Evolutionary conservation across 2,888 invertebrate genomes (phyloP).

Genomic region (Pristionchus japonicus): DNA sequence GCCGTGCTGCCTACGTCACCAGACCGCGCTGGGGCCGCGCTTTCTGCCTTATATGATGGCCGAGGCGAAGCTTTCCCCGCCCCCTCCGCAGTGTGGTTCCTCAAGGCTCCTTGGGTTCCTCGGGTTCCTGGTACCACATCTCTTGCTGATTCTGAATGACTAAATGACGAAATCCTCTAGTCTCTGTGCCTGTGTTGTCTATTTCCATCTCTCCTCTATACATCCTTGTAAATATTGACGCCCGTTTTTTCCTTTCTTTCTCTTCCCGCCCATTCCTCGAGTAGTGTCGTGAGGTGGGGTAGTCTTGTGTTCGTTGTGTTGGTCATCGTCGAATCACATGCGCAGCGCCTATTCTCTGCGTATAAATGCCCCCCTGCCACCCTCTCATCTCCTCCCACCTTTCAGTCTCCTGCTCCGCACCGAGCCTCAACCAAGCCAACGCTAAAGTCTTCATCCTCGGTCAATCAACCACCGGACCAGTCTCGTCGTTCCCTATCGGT

Average conservation of each 20-base stretch:
- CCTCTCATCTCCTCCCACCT: not conserved
- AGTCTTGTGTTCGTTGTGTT: conserved; percentile 26
- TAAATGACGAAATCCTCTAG: not conserved
- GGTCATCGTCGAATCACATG: conserved; percentile 8
- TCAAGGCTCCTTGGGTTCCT: not conserved
- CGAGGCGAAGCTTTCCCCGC: not conserved
- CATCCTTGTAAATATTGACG: conserved; percentile 33
- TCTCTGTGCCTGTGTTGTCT: conserved; percentile 14
- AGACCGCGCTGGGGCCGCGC: conserved; percentile 34
- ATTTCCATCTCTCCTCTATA: not conserved
- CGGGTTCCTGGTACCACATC: not conserved
- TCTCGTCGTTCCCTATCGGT: conserved; percentile 1
- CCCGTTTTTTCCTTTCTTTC: not conserved
- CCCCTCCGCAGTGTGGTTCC: not conserved
- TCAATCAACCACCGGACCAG: not conserved
- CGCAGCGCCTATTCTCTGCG: not conserved
- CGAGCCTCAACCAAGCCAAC: conserved; percentile 31
- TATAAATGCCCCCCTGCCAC: not conserved
- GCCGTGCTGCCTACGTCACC: conserved; percentile 21
- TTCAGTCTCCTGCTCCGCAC: not conserved
- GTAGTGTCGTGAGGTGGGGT: not conserved
- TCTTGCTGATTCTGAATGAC: not conserved
- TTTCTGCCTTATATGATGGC: conserved; percentile 39
- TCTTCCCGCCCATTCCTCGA: not conserved
- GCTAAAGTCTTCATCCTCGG: conserved; percentile 28